Percentiles rank a stretch among this genome's conserved stretches.
phyloP scores from a whole-genome alignment of 2,113 vertebrate species.

The Phodopus roborovskii region DNA sequence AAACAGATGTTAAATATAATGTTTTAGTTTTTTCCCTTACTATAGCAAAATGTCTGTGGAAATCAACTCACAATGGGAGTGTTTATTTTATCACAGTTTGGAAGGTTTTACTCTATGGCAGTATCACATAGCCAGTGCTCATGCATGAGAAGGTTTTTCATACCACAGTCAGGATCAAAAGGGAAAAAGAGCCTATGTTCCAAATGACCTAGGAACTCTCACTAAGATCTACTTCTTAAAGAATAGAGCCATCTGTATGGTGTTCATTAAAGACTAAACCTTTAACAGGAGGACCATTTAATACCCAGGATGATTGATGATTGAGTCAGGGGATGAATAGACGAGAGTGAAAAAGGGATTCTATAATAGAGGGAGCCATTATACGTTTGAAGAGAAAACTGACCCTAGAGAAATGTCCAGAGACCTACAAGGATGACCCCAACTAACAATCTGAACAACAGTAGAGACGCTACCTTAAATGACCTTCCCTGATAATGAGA shows the following conservation, averaged over 20 bases:
- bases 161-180: background rate
- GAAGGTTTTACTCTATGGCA: background rate
- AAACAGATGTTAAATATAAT: background rate
- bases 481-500: too few species aligned
- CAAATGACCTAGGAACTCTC: background rate
- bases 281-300: background rate
- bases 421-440: too few species aligned
- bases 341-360: too few species aligned
- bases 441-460: too few species aligned
- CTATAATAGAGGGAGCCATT: too few species aligned
- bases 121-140: background rate
- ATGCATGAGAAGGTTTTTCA: background rate
- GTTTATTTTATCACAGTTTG: background rate
- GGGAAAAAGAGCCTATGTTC: background rate
- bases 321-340: too few species aligned
- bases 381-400: too few species aligned
- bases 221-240: background rate
- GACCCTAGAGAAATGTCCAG: too few species aligned
- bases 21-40: background rate
- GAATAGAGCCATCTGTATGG: background rate
- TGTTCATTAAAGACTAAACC: background rate
- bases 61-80: background rate
- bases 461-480: too few species aligned
- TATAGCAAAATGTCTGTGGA: background rate
- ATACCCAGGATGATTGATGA: too few species aligned